Conservation (phyloP, 64 coral and sea anemone species). For the Trachythela sp. region DNA sequence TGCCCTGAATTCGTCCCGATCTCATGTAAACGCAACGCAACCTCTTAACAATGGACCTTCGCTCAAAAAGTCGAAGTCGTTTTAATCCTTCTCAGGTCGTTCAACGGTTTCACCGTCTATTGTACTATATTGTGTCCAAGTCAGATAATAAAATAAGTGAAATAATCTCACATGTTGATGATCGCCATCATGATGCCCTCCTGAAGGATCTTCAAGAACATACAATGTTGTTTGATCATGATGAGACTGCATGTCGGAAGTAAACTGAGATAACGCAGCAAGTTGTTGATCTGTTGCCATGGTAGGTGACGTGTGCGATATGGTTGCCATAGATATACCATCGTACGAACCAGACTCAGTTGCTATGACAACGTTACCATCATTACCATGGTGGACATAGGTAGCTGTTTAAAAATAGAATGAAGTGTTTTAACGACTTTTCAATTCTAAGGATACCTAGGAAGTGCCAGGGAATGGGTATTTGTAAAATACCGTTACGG, state of each 20-base stretch:
- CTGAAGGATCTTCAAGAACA: neutral
- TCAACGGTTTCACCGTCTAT: no score
- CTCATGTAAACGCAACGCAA: no score
- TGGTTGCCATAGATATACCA: conserved; percentile 78
- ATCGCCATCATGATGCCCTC: neutral
- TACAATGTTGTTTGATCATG: conserved; percentile 10
- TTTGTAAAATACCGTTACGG: no score
- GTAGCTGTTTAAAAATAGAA: conserved; percentile 48
- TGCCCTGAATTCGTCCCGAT: no score
- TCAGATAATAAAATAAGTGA: neutral
- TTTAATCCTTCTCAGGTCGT: no score
- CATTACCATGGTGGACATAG: conserved; percentile 81
- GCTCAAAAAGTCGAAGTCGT: no score
- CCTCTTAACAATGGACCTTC: no score
- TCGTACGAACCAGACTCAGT: conserved; percentile 63
- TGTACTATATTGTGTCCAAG: no score
- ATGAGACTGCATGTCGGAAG: neutral
- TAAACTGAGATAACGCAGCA: conserved; percentile 62
- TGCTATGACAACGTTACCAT: conserved; percentile 91
- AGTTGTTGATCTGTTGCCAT: conserved; percentile 70
- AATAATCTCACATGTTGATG: neutral
- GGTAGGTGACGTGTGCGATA: conserved; percentile 63
- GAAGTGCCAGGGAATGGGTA: no score
- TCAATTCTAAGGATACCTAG: no score
- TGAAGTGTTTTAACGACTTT: neutral